A percentile compares a stretch with the other conserved stretches of the same genome.
Evolutionary conservation across 1,140 invertebrate genomes (phyloP).

Genomic region (Anastatus disparis): DNA sequence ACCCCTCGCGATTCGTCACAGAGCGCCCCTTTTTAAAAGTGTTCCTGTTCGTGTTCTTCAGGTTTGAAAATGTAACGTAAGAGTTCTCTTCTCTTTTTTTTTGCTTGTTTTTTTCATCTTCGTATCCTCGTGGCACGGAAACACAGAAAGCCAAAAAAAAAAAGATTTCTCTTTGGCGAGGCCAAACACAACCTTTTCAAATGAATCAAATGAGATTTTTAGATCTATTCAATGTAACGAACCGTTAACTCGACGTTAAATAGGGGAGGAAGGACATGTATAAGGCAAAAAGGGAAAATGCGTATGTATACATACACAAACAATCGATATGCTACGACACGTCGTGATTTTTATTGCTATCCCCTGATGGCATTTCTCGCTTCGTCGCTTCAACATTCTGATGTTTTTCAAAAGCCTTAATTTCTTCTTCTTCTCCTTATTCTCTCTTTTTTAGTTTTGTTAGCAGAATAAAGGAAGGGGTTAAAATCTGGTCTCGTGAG

Average conservation of each 20-base stretch:
- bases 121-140: neutral
- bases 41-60: neutral
- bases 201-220: slow-evolving; percentile 51
- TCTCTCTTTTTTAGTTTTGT: no score
- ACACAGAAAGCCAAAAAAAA: no score
- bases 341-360: slow-evolving; percentile 35
- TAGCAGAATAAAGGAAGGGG: neutral
- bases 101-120: neutral
- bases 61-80: no score
- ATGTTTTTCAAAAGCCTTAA: neutral
- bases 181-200: slow-evolving; percentile 61
- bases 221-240: slow-evolving; percentile 57
- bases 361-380: slow-evolving; percentile 37
- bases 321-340: neutral
- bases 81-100: neutral
- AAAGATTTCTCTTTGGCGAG: no score
- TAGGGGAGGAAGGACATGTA: slow-evolving; percentile 44
- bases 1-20: slow-evolving; percentile 60
- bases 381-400: neutral
- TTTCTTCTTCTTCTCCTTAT: slow-evolving; percentile 2
- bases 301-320: no score
- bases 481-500: neutral
- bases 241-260: slow-evolving; percentile 65
- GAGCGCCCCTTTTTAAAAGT: slow-evolving; percentile 48
- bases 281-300: slow-evolving; percentile 32